A percentile compares a stretch with the other conserved stretches of the same genome.
Conservation (phyloP, 2,888 invertebrate genomes). For the Erpobdella octoculata region DNA sequence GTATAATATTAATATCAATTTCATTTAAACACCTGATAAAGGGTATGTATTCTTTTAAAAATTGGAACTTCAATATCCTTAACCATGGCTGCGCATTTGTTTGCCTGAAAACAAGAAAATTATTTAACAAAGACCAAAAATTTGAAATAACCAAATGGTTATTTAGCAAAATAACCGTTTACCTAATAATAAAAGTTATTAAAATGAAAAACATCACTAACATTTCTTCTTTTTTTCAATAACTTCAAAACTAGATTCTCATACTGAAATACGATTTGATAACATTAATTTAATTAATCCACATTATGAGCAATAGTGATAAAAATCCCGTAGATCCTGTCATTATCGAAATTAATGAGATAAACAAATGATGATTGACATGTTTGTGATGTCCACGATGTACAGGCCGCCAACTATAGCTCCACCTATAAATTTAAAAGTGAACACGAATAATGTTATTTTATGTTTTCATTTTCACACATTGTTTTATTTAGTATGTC, state of each 20-base stretch:
- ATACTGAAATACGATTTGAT: constrained; percentile 57
- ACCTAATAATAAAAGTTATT: not conserved
- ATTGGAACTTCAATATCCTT: constrained; percentile 65
- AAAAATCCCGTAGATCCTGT: not conserved
- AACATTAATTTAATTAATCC: too few relatives aligned
- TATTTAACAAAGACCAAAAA: not conserved
- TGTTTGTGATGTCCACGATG: too few relatives aligned
- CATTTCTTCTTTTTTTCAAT: constrained; percentile 59
- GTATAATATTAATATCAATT: not conserved
- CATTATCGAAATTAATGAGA: not conserved
- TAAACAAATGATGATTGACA: too few relatives aligned
- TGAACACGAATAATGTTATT: too few relatives aligned
- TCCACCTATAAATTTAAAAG: too few relatives aligned
- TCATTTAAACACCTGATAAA: constrained; percentile 59
- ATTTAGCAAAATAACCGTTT: too few relatives aligned
- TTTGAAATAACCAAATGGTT: not conserved
- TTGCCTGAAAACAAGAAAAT: constrained; percentile 40
- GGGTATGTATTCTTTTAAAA: constrained; percentile 63
- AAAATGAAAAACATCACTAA: constrained; percentile 34
- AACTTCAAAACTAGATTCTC: constrained; percentile 64
- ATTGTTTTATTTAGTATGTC: too few relatives aligned
- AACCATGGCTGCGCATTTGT: constrained; percentile 59
- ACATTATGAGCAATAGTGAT: too few relatives aligned
- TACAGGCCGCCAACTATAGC: too few relatives aligned
- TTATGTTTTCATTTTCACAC: too few relatives aligned